Evolutionary conservation across 2,113 vertebrate genomes (phyloP).

Genomic region (rabbit (Oryctolagus cuniculus)): mOryCun1.1 NC_091433.1:136994501-136995000

Average conservation of each 20-base stretch:
- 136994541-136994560: conserved; percentile 66
- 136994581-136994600: conserved; percentile 71
- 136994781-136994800: conserved; percentile 54
- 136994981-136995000: neutral
- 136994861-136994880: neutral
- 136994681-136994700: conserved; percentile 73
- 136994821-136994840: conserved; percentile 39
- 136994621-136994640: conserved; percentile 79
- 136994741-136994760: neutral
- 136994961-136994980: neutral
- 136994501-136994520: conserved; percentile 51
- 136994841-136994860: neutral
- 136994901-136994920: neutral
- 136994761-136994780: conserved; percentile 67
- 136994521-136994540: conserved; percentile 75
- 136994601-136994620: conserved; percentile 70
- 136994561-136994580: conserved; percentile 82
- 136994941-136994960: neutral
- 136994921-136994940: neutral
- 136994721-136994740: conserved; percentile 75
- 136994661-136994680: conserved; percentile 61
- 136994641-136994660: conserved; percentile 72
- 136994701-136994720: conserved; percentile 71
- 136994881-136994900: rapidly evolving
- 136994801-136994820: conserved; percentile 67